Evolutionary conservation across 2,797 vertebrate genomes (phyloP), one percentile per base, ranked within the genome.

Genomic region (Smutsia gigantea): DNA sequence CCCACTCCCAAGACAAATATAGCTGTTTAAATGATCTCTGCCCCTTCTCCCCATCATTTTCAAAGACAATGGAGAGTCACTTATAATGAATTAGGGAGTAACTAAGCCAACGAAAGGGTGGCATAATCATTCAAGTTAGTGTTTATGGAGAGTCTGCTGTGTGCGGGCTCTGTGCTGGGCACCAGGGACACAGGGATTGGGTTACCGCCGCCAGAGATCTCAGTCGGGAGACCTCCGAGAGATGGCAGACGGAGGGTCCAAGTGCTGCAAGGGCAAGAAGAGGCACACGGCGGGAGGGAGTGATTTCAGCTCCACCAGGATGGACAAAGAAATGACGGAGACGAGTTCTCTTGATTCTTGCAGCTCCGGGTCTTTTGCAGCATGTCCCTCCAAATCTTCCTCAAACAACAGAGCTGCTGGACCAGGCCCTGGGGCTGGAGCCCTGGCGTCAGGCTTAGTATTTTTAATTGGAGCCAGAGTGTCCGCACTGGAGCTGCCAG

Each of bases 401-500:
- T 53, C 53, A 19, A 42, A 90, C 63, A 66, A 42, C 68, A 49
- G 12, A 53, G 74, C 55, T 2, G n/a, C 78, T 19, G 51, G 37
- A 42, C 77, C 49, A 21, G 46, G 46, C 29, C 59, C 85, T 7
- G 6, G 3, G 51, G 29, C 18, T 29, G 0, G 21, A 55, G 63
- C 87, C 39, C 74, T 8, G 14, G 42, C 1, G 0, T 21, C 4
- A 1, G 72, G 75, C 91, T 49, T 57, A 12, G 25, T 12, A 10
- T 53, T 51, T 31, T 74, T 96, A 95, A 95, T 88, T 94, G 95
- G 90, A 1, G 0, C 64, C 31, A 46, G 46, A 46, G 46, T 75
- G 71, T 72, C 85, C 69, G 89, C 42, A 79, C 92, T 23, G 92
- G 91, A 31, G 72, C 71, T 51, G 79, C 90, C 15, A 0, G 59